A percentile compares a stretch with the other conserved stretches of the same genome.
phyloP scores from a whole-genome alignment of 2,113 vertebrate genomes.

The Thinocorus orbignyianus region DNA sequence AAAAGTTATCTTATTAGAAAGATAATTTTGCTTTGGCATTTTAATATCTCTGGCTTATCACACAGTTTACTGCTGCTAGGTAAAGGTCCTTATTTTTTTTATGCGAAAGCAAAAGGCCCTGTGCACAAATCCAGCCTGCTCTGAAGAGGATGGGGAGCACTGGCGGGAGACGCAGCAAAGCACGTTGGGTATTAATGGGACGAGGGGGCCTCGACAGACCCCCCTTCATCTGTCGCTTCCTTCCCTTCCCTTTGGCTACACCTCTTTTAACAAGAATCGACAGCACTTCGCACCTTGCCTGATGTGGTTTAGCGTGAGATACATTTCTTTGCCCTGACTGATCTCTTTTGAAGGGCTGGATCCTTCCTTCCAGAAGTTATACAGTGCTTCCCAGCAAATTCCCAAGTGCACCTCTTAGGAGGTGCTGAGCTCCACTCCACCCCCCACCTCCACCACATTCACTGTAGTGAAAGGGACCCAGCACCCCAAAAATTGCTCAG shows the following conservation, averaged over 20 bases:
- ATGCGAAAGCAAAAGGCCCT: background rate
- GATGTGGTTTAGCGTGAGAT: background rate
- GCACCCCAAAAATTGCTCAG: background rate
- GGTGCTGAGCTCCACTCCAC: background rate
- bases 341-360: background rate
- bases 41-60: background rate
- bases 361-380: background rate
- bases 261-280: background rate
- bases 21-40: background rate
- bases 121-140: background rate
- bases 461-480: background rate
- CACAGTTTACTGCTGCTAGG: background rate
- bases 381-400: background rate
- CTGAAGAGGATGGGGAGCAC: accelerated
- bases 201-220: background rate
- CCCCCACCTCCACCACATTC: background rate
- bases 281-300: background rate
- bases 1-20: background rate
- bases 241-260: background rate
- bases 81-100: background rate
- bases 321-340: background rate
- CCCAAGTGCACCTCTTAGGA: background rate
- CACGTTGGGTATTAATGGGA: background rate
- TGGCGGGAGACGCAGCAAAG: background rate
- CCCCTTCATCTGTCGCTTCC: background rate